Conservation (phyloP, 1,140 invertebrate species). For the Acromyrmex echinatior region DNA sequence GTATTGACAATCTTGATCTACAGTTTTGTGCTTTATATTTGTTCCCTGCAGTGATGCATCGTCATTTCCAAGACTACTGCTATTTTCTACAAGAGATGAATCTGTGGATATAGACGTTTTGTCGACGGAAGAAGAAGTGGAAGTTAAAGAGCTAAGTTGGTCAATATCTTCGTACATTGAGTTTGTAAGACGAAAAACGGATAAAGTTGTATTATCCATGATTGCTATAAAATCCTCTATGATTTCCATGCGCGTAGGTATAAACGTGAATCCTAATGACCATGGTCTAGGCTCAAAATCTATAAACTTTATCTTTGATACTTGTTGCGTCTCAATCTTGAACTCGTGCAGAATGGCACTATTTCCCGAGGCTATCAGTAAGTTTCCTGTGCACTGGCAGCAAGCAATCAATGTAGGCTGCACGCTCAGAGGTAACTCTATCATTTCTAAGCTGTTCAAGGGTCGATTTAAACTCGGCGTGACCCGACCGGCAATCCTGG, state of each 20-base stretch:
- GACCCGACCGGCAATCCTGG: constrained; percentile 90
- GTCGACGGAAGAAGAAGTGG: constrained; percentile 79
- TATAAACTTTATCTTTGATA: constrained; percentile 89
- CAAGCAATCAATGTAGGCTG: constrained; percentile 88
- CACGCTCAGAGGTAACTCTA: constrained; percentile 89
- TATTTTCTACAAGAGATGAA: constrained; percentile 73
- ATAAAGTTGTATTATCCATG: constrained; percentile 83
- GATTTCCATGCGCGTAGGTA: constrained; percentile 86
- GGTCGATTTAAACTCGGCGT: constrained; percentile 89
- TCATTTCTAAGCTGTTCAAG: constrained; percentile 89
- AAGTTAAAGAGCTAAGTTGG: constrained; percentile 78
- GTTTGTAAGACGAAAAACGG: constrained; percentile 81
- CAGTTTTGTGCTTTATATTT: constrained; percentile 52
- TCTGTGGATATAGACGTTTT: constrained; percentile 83
- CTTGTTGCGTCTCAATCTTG: constrained; percentile 88
- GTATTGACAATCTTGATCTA: constrained; percentile 52
- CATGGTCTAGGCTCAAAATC: constrained; percentile 89
- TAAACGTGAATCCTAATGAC: constrained; percentile 87
- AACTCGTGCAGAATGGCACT: constrained; percentile 88
- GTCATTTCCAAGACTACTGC: constrained; percentile 54
- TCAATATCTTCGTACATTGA: constrained; percentile 84
- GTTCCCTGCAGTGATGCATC: constrained; percentile 30
- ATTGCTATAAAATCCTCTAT: constrained; percentile 89
- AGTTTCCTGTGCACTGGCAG: constrained; percentile 89
- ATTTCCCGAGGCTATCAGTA: constrained; percentile 87